These are phyloP conservation scores for Amphiprion percula DNA, from an alignment of 2,113 vertebrate species.

Conservation along the genomic window DNA sequence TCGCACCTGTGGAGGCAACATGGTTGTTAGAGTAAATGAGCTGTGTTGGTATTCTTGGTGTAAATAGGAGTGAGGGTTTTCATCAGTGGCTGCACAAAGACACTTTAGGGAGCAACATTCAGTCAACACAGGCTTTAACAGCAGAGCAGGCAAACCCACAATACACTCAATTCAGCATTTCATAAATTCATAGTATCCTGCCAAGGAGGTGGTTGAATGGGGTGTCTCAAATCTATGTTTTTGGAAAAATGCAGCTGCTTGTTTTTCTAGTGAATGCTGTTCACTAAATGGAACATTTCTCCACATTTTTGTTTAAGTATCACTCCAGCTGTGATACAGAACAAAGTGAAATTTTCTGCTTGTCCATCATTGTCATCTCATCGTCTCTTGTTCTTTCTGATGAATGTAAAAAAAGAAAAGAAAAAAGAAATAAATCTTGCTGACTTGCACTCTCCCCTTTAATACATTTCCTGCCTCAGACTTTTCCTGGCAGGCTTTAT, in stretches of 20 bases:
- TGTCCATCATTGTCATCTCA: constrained; percentile 25
- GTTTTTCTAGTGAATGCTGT: not conserved
- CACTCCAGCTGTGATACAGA: constrained; percentile 1
- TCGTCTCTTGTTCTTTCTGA: constrained; percentile 19
- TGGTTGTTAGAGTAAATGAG: constrained; percentile 5
- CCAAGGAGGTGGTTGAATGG: constrained; percentile 4
- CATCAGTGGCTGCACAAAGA: constrained; percentile 39
- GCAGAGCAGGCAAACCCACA: constrained; percentile 20
- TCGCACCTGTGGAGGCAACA: constrained; percentile 60
- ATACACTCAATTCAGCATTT: not conserved
- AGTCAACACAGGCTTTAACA: constrained; percentile 31
- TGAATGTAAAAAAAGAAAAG: not conserved
- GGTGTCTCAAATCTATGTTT: not conserved
- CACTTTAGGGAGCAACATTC: constrained; percentile 50
- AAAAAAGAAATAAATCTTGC: not conserved
- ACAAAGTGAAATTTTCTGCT: not conserved
- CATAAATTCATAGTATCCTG: constrained; percentile 11
- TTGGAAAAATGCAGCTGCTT: not conserved
- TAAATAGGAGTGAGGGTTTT: constrained; percentile 14
- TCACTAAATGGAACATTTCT: not conserved
- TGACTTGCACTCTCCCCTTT: constrained; percentile 1
- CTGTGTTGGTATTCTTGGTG: not conserved
- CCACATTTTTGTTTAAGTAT: constrained; percentile 3
- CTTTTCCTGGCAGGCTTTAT: constrained; percentile 47
- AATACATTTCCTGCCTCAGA: constrained; percentile 20